phyloP scores from a whole-genome alignment of 2,888 invertebrate species.

The Strigamia transsilvanica region DNA sequence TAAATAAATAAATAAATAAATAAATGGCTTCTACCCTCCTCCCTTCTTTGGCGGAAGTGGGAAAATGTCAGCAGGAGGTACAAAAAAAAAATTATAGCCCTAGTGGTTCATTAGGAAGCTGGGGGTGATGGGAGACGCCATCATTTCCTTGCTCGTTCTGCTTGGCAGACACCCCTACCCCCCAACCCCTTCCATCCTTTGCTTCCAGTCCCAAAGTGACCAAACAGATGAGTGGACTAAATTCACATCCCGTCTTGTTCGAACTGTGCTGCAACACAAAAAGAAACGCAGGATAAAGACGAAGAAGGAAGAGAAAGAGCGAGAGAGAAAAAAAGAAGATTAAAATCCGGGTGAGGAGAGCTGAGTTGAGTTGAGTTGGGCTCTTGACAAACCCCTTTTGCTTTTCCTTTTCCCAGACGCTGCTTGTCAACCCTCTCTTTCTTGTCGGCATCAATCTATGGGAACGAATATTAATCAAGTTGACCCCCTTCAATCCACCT shows the following conservation, averaged over 20 bases:
- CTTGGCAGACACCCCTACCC: conserved; percentile 1
- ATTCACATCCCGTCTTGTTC: neutral
- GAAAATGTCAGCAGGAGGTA: neutral
- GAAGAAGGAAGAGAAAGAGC: neutral
- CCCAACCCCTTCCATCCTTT: neutral
- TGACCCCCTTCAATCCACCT: conserved; percentile 42
- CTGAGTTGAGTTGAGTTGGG: neutral
- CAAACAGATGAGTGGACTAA: conserved; percentile 17
- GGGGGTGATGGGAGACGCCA: neutral
- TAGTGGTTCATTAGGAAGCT: conserved; percentile 41
- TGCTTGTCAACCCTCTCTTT: conserved; percentile 41
- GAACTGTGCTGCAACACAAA: neutral
- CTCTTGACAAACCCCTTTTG: conserved; percentile 44
- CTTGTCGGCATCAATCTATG: conserved; percentile 42
- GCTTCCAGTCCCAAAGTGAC: conserved; percentile 1
- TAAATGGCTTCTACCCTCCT: too few relatives aligned
- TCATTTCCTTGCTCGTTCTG: conserved; percentile 33
- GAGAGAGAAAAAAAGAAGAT: neutral
- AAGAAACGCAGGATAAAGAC: neutral
- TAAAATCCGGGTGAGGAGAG: neutral
- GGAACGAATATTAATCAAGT: conserved; percentile 37
- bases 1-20: too few relatives aligned
- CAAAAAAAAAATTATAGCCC: neutral
- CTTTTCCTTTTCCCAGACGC: conserved; percentile 43
- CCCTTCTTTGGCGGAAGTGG: neutral